Conservation (phyloP, 2,888 invertebrate species). For the Amiota minor region DNA sequence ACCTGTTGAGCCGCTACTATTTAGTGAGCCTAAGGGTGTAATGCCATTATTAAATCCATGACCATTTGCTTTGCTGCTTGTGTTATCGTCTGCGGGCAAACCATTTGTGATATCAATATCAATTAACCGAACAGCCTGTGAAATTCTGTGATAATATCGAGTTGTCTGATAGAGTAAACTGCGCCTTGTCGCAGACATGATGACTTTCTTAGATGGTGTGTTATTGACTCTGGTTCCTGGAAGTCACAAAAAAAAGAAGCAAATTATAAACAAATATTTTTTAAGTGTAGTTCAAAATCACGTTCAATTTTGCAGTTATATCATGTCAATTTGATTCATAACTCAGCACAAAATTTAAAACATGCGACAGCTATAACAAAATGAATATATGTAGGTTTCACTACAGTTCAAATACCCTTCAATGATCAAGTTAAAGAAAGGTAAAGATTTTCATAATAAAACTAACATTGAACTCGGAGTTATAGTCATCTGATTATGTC, state of each 20-base stretch:
- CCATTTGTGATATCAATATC: constrained; percentile 60
- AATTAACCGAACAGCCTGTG: constrained; percentile 51
- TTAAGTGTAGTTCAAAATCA: constrained; percentile 4
- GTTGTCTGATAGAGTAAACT: constrained; percentile 26
- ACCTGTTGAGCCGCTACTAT: constrained; percentile 38
- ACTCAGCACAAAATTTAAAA: constrained; percentile 31
- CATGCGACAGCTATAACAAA: constrained; percentile 34
- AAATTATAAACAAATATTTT: neutral
- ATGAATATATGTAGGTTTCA: too few species aligned
- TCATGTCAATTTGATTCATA: constrained; percentile 10
- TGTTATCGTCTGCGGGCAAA: constrained; percentile 40
- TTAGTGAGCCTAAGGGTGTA: constrained; percentile 29
- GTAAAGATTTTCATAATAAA: too few species aligned
- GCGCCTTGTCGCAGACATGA: constrained; percentile 48
- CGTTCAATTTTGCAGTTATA: constrained; percentile 13
- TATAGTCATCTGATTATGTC: too few species aligned
- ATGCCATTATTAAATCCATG: constrained; percentile 25
- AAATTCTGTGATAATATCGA: constrained; percentile 22
- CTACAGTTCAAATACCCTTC: too few species aligned
- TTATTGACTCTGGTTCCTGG: constrained; percentile 49
- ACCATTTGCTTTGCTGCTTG: constrained; percentile 20
- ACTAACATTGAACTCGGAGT: too few species aligned
- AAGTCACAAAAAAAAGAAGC: neutral
- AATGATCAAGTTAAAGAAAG: too few species aligned
- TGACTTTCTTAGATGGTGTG: constrained; percentile 50